phyloP scores from a whole-genome alignment of 53 echinoderm and acorn worm species.

The Mesocentrotus franciscanus region DNA sequence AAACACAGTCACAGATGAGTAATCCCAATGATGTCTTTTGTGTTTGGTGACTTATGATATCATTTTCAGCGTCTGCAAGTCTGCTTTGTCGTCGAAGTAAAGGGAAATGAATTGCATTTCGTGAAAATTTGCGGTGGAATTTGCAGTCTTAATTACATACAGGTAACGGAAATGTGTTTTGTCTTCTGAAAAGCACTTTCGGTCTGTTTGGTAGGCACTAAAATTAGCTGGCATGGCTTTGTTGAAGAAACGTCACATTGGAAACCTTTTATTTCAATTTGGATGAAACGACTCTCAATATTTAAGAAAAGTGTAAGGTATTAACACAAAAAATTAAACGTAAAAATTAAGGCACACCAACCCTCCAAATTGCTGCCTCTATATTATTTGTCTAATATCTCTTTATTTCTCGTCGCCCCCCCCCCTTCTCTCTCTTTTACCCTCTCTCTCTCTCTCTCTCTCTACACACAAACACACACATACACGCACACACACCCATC shows the following conservation, averaged over 20 bases:
- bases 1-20: not conserved
- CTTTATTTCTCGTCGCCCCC: not conserved
- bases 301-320: no score
- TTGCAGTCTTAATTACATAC: not conserved
- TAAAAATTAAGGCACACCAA: no score
- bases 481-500: no score
- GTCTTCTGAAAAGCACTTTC: not conserved
- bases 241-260: not conserved
- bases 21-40: not conserved
- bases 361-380: no score
- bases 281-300: no score
- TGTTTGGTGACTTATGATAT: not conserved
- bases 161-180: not conserved
- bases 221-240: not conserved
- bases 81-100: not conserved
- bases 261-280: no score
- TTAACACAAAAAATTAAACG: no score
- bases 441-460: not conserved
- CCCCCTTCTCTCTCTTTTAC: not conserved
- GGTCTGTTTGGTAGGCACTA: not conserved
- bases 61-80: not conserved
- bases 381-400: no score
- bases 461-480: not conserved
- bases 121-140: not conserved
- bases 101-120: conserved; percentile 4